Base-by-base conservation (phyloP, 2,888 invertebrate species). In the Meteorus colon region DNA sequence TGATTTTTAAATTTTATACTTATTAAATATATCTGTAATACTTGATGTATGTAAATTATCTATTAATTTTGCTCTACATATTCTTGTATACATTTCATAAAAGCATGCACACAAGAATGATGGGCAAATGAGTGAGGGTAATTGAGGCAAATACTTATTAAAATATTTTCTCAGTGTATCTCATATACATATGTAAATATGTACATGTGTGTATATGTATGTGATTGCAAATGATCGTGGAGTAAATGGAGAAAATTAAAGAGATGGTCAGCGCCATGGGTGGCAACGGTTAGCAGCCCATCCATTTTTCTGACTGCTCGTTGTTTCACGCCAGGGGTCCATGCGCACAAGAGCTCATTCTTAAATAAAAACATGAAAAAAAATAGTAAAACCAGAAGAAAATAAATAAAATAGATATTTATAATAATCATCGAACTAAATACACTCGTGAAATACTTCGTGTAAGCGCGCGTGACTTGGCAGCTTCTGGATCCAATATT, bases 261-360 rank as follows among this genome's bases (percentile, higher is more conserved):
- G 62, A 75, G 45, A 76, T 74, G 67, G 75, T 31, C 73, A 63
- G 71, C 89, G 82, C 89, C 88, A 86, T 89, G 89, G 89, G 88
- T 88, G 89, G 89, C 86, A 55, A 84, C 85, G 86, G 85, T 89
- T 89, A 89, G 88, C 89, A 88, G 89, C 88, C 87, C 87, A 89
- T 89, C 88, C 86, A 89, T 89, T 89, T 89, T 89, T 89, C 86
- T 87, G 87, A 86, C 88, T 88, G 87, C 87, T 88, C 86, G 88
- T 89, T 87, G 86, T 86, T 87, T 86, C 88, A 81, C 89, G 83
- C 85, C 86, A 82, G 88, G 89, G 88, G 88, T 87, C 86, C 86
- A 74, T 77, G 82, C 83, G 84, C 84, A 82, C 82, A 82, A 66
- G 34, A 48, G 27, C 51, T 45, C 60, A 72, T 48, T 45, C 48